phyloP scores from a whole-genome alignment of 2,797 vertebrate species.

The Sternotherus odoratus region DNA sequence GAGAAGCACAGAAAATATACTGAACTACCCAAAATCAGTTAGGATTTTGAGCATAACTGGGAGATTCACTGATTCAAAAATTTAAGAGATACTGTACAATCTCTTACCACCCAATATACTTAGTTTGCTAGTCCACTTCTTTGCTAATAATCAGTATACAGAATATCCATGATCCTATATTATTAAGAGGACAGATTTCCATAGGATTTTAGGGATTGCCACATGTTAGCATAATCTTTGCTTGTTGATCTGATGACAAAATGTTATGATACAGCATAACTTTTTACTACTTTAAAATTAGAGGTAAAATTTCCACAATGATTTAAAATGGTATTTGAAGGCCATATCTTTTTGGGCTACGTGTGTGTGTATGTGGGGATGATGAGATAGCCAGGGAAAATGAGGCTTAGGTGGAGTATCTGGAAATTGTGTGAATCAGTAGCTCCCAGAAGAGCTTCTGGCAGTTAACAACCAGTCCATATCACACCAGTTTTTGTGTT shows the following conservation, averaged over 20 bases:
- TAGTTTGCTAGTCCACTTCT: slow-evolving; percentile 66
- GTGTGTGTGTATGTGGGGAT: not conserved
- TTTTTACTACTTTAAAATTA: slow-evolving; percentile 6
- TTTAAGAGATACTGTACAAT: not conserved
- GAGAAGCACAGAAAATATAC: slow-evolving; percentile 30
- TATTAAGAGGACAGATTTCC: not conserved
- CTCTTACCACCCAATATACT: slow-evolving; percentile 48
- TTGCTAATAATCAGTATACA: slow-evolving; percentile 60
- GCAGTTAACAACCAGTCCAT: not conserved
- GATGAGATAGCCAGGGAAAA: not conserved
- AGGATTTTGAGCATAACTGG: slow-evolving; percentile 45
- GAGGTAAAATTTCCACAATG: not conserved
- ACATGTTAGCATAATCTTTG: not conserved
- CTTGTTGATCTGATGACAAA: not conserved
- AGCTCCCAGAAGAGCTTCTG: not conserved
- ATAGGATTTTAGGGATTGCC: not conserved
- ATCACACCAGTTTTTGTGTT: not conserved
- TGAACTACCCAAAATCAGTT: slow-evolving; percentile 52
- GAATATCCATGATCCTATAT: not conserved
- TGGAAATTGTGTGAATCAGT: not conserved
- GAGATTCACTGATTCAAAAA: slow-evolving; percentile 51
- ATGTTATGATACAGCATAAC: not conserved
- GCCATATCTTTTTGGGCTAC: not conserved
- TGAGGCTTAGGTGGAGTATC: not conserved
- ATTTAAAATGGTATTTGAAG: slow-evolving; percentile 12